Conservation (phyloP, 1,140 invertebrate genomes). For the Drosophila tsacasi region DNA sequence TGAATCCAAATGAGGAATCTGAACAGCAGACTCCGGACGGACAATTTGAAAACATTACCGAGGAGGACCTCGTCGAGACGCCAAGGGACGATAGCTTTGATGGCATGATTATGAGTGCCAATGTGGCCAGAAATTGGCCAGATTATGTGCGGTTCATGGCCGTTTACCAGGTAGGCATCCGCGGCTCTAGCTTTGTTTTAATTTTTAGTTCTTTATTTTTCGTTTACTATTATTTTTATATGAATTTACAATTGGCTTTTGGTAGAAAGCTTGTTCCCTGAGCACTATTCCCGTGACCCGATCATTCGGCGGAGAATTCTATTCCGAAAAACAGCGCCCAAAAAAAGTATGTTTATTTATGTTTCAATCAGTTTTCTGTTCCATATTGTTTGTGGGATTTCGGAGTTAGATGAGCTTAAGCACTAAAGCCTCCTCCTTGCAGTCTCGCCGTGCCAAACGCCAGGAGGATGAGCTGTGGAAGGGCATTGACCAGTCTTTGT, state of each 20-base stretch:
- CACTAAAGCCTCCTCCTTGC: not conserved
- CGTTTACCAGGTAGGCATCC: slow-evolving; percentile 70
- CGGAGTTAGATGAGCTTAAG: not conserved
- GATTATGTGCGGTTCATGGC: slow-evolving; percentile 82
- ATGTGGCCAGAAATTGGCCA: slow-evolving; percentile 69
- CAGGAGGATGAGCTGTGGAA: slow-evolving; percentile 84
- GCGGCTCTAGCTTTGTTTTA: not conserved
- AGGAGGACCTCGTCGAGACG: slow-evolving; percentile 36
- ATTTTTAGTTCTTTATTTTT: slow-evolving; percentile 36
- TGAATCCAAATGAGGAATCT: slow-evolving; percentile 27
- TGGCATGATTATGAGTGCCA: slow-evolving; percentile 74
- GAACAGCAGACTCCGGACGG: slow-evolving; percentile 48
- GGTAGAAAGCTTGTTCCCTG: slow-evolving; percentile 78
- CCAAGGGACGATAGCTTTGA: slow-evolving; percentile 59
- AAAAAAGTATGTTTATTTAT: slow-evolving; percentile 69
- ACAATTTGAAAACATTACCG: slow-evolving; percentile 47
- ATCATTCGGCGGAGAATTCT: not conserved
- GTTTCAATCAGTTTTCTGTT: not conserved
- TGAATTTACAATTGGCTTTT: slow-evolving; percentile 42
- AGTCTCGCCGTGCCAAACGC: slow-evolving; percentile 73
- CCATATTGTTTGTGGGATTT: not conserved
- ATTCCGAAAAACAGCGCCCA: not conserved
- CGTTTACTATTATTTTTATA: slow-evolving; percentile 28
- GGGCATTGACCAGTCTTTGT: slow-evolving; percentile 80
- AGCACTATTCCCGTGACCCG: slow-evolving; percentile 65